Percentiles rank a stretch among this genome's conserved stretches.
phyloP scores from a whole-genome alignment of 2,888 invertebrate species.

The Meiosimyza decipiens region DNA sequence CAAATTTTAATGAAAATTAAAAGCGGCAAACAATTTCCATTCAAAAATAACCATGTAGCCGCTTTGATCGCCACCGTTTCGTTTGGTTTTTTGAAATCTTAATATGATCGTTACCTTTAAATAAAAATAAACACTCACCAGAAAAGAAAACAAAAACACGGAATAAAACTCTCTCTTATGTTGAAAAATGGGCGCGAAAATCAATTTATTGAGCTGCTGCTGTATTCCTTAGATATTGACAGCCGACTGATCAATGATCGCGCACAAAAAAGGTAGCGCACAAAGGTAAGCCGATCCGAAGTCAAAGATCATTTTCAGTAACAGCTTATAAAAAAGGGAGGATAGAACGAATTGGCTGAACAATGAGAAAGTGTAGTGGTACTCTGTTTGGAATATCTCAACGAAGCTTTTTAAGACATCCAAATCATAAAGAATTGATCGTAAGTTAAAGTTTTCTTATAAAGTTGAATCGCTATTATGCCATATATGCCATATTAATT shows the following conservation, averaged over 20 bases:
- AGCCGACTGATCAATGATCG: constrained; percentile 16
- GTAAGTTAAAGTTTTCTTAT: no score
- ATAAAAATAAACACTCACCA: not conserved
- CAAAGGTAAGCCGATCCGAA: not conserved
- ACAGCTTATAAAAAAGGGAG: no score
- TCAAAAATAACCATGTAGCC: not conserved
- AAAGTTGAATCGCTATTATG: no score
- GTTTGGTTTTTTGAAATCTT: not conserved
- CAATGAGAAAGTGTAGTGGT: no score
- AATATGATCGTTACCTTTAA: not conserved
- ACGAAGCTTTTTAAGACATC: no score
- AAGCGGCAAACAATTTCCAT: not conserved
- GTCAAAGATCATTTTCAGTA: no score
- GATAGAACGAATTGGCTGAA: no score
- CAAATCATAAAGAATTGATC: no score
- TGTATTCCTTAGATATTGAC: constrained; percentile 13
- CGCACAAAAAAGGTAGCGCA: not conserved
- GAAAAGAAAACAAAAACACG: no score
- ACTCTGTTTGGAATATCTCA: no score
- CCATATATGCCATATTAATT: no score
- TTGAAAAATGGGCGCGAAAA: not conserved
- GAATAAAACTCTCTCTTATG: no score
- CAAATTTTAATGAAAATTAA: constrained; percentile 42
- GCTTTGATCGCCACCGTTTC: not conserved
- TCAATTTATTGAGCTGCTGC: constrained; percentile 18